Percentiles rank a stretch among this genome's conserved stretches.
Evolutionary conservation across 1,140 invertebrate genomes (phyloP).

Genomic region (Asobara japonica): DNA sequence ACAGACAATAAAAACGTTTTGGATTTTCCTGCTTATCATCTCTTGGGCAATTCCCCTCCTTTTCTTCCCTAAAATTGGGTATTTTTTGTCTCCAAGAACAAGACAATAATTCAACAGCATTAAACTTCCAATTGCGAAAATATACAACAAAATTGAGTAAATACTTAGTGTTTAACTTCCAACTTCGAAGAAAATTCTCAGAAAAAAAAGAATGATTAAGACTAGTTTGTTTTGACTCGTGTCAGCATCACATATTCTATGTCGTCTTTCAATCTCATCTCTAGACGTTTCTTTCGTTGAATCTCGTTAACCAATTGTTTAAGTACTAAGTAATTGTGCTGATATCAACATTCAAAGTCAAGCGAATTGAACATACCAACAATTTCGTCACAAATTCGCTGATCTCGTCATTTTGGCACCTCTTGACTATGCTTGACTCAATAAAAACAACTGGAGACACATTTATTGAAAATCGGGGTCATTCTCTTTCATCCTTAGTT

Average conservation of each 20-base stretch:
- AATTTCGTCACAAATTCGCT: neutral
- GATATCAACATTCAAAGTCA: neutral
- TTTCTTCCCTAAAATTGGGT: neutral
- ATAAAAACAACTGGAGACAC: neutral
- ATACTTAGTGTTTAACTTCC: neutral
- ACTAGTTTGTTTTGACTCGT: conserved; percentile 24
- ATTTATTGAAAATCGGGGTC: neutral
- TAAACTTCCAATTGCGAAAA: neutral
- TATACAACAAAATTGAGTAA: neutral
- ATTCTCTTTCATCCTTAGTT: neutral
- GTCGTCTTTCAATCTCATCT: conserved; percentile 19
- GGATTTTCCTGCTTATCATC: conserved; percentile 25
- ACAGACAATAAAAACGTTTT: conserved; percentile 43
- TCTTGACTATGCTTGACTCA: neutral
- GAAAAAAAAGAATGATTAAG: conserved; percentile 25
- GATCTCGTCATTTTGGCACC: neutral
- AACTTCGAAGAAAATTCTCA: conserved; percentile 8
- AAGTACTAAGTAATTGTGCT: conserved; percentile 41
- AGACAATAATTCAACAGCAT: neutral
- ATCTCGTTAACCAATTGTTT: conserved; percentile 38
- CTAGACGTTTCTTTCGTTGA: conserved; percentile 4
- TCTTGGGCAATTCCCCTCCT: conserved; percentile 1
- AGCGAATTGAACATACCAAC: neutral
- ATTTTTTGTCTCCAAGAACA: neutral
- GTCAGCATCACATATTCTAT: conserved; percentile 23